Base-by-base conservation (phyloP, 2,113 vertebrate species). In the Nothobranchius kuhntae region DNA sequence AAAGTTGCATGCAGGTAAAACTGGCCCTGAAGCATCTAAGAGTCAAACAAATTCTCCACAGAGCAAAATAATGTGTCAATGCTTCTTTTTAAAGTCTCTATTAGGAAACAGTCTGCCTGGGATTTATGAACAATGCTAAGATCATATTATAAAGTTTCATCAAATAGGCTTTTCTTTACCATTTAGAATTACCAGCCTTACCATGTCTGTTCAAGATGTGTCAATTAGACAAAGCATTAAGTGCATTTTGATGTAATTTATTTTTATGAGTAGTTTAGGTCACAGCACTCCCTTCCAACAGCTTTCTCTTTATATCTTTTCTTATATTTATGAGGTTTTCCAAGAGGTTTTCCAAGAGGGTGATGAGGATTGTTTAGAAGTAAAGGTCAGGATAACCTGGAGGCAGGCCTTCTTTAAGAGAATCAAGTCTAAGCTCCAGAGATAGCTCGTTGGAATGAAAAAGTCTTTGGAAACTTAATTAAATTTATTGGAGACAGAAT, bases 351-450 rank as follows among this genome's bases (percentile, higher is more conserved):
- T 51, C n/a, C 13, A 21, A 10, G 48, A 21, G 17, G 7, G n/a
- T 14, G 15, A 21, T 2, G 7, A 10, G 7, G 4, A 51, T 0
- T 45, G n/a, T n/a, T 21, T 8, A 17, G n/a, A 8, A 21, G n/a
- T 51, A 21, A 51, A 51, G n/a, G 48, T 51, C 48, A 51, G n/a
- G n/a, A 9, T 51, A 21, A 51, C 48, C 48, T 51, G 48, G 48
- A 51, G 7, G 14, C 6, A 48, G 48, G 9, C 30, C 4, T 30
- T 3, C 30, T 30, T 30, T 30, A 17, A 50, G 47, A 51, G 48
- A 10, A 3, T 0, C 15, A 48, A 8, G 15, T 6, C 12, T 11
- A 45, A 12, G 44, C 44, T 45, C 9, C 44, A 45, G 44, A 45
- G 44, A 45, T 10, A 13, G 44, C 2, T 45, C 44, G 4, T 1